Base-by-base conservation (phyloP, 2,797 vertebrate species). In the Cheirogaleus major region DNA sequence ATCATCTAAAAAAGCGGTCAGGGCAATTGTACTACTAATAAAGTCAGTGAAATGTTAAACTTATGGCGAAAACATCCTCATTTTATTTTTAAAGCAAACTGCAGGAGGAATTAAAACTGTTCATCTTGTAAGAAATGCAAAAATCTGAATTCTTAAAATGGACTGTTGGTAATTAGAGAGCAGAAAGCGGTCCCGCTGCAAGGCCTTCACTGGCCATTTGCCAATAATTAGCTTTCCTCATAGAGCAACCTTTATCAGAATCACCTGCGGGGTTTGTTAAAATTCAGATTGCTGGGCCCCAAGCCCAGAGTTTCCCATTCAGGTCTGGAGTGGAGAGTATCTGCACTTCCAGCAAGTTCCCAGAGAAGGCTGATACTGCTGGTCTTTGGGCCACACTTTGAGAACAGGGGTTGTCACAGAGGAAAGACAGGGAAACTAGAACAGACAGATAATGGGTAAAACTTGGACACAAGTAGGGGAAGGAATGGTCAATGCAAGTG, bases 51-150 rank as follows among this genome's bases (percentile, higher is more conserved):
- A 91, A 95, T 93, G 86, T 93, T 95, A 73, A 70, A 94, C 38
- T 75, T 93, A 88, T 2, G 41, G 43, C 86, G 48, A 70, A 81
- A 96, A 91, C 57, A 85, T 76, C 52, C 76, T 95, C 78, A 81
- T 88, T 92, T 91, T 92, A 73, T 95, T 97, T 97, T 95, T 57
- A 93, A 96, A 96, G 55, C 73, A 85, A 82, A 96, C 72, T 91
- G 48, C 79, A 30, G 15, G 73, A 73, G 81, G 96, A 96, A 97
- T 95, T 65, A 84, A 97, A 96, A 81, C 67, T 91, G 67, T 94
- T 90, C 59, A 75, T 97, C 75, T 94, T 95, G 25, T 41, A 90
- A 81, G 81, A 92, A 84, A 92, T 2, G 7, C 57, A 83, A 70
- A 94, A 91, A 38, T 90, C 45, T 70, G 41, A 45, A 70, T 38